A percentile compares a stretch with the other conserved stretches of the same genome.
These are phyloP conservation scores for Virgularia gustaviana DNA, from an alignment of 92 coral and sea anemone species.

Conservation along the genomic window DNA sequence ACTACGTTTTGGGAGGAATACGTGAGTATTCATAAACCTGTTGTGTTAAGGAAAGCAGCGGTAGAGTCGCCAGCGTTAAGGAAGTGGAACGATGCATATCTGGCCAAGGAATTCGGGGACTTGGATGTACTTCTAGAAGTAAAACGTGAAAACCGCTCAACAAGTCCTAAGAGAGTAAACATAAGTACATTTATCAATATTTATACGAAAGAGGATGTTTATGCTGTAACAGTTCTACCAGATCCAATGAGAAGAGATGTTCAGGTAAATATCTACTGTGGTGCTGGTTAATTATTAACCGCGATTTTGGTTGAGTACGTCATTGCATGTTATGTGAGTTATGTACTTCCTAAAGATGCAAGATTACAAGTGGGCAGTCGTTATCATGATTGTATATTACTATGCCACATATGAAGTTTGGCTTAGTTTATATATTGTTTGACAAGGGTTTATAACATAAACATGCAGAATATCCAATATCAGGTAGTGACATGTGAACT, in stretches of 20 bases:
- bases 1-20: constrained; percentile 80
- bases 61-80: constrained; percentile 69
- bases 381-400: too few species aligned
- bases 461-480: too few species aligned
- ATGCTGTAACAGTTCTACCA: constrained; percentile 85
- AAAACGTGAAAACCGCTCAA: constrained; percentile 75
- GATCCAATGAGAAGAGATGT: constrained; percentile 92
- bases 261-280: constrained; percentile 85
- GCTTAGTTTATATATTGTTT: too few species aligned
- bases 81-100: constrained; percentile 73
- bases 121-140: constrained; percentile 85
- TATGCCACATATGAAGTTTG: too few species aligned
- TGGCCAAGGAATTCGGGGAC: constrained; percentile 71
- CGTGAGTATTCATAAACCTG: constrained; percentile 60
- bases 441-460: too few species aligned
- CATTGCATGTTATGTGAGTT: too few species aligned
- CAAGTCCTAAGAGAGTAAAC: constrained; percentile 67
- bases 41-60: constrained; percentile 77
- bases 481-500: too few species aligned
- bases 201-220: constrained; percentile 70
- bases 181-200: constrained; percentile 65
- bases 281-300: too few species aligned
- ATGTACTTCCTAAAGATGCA: too few species aligned
- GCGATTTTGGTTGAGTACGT: too few species aligned
- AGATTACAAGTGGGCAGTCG: too few species aligned